A percentile compares a stretch with the other conserved stretches of the same genome.
Evolutionary conservation across 2,888 invertebrate genomes (phyloP).

Genomic region (Andrena trimmerana): DNA sequence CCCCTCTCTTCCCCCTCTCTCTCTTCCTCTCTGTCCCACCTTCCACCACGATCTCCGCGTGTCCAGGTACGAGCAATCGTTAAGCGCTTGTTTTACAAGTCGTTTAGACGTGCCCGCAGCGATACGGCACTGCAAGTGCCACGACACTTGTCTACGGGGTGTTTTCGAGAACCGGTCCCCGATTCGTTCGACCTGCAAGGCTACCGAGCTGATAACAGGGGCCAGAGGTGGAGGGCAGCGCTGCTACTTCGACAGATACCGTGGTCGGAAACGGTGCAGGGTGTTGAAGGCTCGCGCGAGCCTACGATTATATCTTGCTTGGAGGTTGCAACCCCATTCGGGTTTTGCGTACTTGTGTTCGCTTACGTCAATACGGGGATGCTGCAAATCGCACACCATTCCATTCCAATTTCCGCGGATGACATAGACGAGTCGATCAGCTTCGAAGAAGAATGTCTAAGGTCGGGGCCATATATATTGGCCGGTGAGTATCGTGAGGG

Average conservation of each 20-base stretch:
- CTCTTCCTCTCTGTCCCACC: slow-evolving; percentile 20
- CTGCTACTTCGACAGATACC: slow-evolving; percentile 6
- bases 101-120: slow-evolving; percentile 81
- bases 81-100: slow-evolving; percentile 85
- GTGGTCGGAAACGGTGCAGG: background rate
- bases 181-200: slow-evolving; percentile 36
- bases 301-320: no score
- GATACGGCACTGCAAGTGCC: slow-evolving; percentile 76
- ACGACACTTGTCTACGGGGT: slow-evolving; percentile 77
- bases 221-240: background rate
- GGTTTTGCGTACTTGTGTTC: no score
- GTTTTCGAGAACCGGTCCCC: slow-evolving; percentile 78
- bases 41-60: slow-evolving; percentile 39
- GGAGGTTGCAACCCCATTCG: no score
- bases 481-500: no score
- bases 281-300: no score
- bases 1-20: slow-evolving; percentile 22
- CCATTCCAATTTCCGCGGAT: no score
- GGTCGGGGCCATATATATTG: no score
- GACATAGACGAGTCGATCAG: no score
- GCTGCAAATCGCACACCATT: no score
- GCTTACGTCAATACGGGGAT: no score
- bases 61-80: slow-evolving; percentile 79
- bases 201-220: slow-evolving; percentile 74
- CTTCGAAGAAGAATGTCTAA: no score